phyloP scores from a whole-genome alignment of 2,888 invertebrate species.

The Pherbina coryleti region DNA sequence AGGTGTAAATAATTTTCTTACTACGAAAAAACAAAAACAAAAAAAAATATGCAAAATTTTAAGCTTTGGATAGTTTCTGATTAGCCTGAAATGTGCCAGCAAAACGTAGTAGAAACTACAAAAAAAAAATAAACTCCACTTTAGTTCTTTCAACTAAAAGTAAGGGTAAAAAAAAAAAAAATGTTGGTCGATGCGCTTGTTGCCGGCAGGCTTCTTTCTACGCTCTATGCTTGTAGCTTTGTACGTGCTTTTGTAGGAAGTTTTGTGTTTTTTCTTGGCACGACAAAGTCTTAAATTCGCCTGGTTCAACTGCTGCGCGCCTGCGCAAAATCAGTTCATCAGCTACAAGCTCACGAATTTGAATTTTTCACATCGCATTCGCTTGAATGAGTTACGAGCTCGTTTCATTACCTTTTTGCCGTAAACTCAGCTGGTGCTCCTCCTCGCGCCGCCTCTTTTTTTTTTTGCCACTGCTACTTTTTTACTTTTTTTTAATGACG shows the following conservation, averaged over 20 bases:
- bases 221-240: too few relatives aligned
- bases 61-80: too few relatives aligned
- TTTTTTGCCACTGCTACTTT: conserved; percentile 38
- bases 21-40: too few relatives aligned
- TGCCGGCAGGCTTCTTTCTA: too few relatives aligned
- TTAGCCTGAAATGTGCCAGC: too few relatives aligned
- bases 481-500: neutral
- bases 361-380: conserved; percentile 42
- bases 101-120: too few relatives aligned
- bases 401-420: neutral
- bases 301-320: neutral
- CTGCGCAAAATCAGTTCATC: conserved; percentile 61
- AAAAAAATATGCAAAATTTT: too few relatives aligned
- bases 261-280: neutral
- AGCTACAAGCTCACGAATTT: conserved; percentile 65
- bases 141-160: too few relatives aligned
- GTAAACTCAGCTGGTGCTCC: neutral
- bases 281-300: neutral
- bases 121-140: too few relatives aligned
- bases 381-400: conserved; percentile 24
- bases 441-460: neutral
- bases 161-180: too few relatives aligned
- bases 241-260: neutral
- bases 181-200: too few relatives aligned
- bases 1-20: conserved; percentile 10